phyloP scores from a whole-genome alignment of 2,888 invertebrate species.

The Scrobipalpa atriplicella region DNA sequence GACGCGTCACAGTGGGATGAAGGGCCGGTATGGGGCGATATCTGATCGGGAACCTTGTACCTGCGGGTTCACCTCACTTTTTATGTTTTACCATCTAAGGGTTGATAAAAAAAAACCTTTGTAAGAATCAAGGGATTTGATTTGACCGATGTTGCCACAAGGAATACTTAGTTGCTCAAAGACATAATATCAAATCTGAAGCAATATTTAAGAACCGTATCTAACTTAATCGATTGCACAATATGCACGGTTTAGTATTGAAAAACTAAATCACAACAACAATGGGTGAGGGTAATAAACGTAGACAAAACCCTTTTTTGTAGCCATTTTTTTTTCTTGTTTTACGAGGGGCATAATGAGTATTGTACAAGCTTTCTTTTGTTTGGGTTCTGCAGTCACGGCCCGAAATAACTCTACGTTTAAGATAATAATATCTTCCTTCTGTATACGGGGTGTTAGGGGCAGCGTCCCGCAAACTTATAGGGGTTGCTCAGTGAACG shows the following conservation, averaged over 20 bases:
- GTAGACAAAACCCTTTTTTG: not conserved
- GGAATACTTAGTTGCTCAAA: not conserved
- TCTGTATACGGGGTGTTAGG: too few relatives aligned
- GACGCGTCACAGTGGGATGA: slow-evolving; percentile 34
- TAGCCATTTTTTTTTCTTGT: slow-evolving; percentile 7
- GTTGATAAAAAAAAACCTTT: slow-evolving; percentile 18
- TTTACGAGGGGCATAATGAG: slow-evolving; percentile 14
- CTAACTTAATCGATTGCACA: not conserved
- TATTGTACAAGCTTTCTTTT: slow-evolving; percentile 7
- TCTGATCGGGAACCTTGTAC: slow-evolving; percentile 23
- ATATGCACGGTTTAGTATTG: not conserved
- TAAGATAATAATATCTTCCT: slow-evolving; percentile 20
- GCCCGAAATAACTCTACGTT: not conserved
- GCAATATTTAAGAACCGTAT: not conserved
- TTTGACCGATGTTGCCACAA: slow-evolving; percentile 1
- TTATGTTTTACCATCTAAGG: slow-evolving; percentile 14
- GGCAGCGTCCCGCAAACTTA: too few relatives aligned
- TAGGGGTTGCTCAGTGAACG: too few relatives aligned
- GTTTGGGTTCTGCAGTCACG: not conserved
- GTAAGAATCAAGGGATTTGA: slow-evolving; percentile 8
- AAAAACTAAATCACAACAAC: not conserved
- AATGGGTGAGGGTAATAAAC: not conserved
- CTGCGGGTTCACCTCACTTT: slow-evolving; percentile 11
- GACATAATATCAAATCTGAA: not conserved
- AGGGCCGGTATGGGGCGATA: slow-evolving; percentile 37